Base-by-base conservation (phyloP, 1,140 invertebrate species). In the Drosophila pandora region DNA sequence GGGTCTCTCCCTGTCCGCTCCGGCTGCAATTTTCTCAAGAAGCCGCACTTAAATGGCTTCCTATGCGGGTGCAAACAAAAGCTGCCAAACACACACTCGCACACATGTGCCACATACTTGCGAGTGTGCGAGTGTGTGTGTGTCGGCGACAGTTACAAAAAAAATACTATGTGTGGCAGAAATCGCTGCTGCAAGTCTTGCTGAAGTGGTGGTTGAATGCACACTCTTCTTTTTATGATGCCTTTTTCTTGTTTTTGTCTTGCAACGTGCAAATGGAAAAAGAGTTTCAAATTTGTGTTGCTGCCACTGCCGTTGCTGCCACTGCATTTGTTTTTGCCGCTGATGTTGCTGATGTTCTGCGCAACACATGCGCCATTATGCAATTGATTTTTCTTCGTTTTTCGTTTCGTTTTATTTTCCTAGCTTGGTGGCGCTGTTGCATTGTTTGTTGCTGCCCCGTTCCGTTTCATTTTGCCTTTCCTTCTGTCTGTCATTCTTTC, bases 11-110 rank as follows among this genome's bases (percentile, higher is more conserved):
- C 56, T 50, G 43, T 80, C 70, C 57, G 59, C 67, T 80, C 47
- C 73, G 71, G 58, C 67, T 73, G 79, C 82, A 90, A 90, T 85
- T 90, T 90, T 90, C 85, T 90, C 87, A 90, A 90, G 87, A 90
- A 90, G 87, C 76, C 88, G 79, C 87, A 90, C 87, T 90, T 90
- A 90, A 90, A 83, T 90, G 87, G 87, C 87, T 90, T 90, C 87
- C 87, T 87, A 62, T 88, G 84, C 76, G 82, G 82, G 81, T 62
- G 82, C 82, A 88, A 87, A 87, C 83, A 88, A 87, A 87, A 83
- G 83, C 82, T 76, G 81, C 73, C 68, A 45, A 54, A 63, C 79
- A 78, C 25, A 28, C 25, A 28, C 25, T 7, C 25, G 5, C 25
- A 28, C 25, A 28, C 25, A 28, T 28, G 25, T 28, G 25, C 5